Evolutionary conservation across 2,888 invertebrate genomes (phyloP).

Genomic region (Ashinkailepas kermadecensis): DNA sequence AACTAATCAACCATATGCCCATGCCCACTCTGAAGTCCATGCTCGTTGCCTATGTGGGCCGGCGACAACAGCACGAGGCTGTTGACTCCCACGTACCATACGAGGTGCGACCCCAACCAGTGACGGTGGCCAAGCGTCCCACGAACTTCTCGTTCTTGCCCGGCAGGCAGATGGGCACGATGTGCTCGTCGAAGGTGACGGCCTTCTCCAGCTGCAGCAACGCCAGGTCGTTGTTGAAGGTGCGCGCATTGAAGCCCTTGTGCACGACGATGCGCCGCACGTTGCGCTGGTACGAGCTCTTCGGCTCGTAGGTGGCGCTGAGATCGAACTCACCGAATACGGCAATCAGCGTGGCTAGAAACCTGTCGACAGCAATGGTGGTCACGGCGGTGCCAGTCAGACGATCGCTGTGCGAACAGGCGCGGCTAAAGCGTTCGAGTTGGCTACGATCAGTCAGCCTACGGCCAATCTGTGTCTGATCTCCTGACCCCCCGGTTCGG

Average conservation of each 20-base stretch:
- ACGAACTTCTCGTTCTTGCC: constrained; percentile 64
- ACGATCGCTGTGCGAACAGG: no score
- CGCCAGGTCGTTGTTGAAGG: constrained; percentile 86
- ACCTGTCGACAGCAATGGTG: constrained; percentile 46
- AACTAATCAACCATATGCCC: no score
- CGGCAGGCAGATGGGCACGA: constrained; percentile 88
- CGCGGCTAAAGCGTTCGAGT: no score
- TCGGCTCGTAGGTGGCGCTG: constrained; percentile 65
- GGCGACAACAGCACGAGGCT: no score
- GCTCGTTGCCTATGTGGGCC: no score
- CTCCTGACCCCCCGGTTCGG: no score
- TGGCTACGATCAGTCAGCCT: no score
- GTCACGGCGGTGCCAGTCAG: no score
- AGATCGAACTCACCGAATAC: constrained; percentile 88
- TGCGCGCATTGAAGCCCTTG: constrained; percentile 76
- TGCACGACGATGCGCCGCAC: constrained; percentile 82
- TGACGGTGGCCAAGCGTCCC: constrained; percentile 77
- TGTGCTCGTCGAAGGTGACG: constrained; percentile 73
- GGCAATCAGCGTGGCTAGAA: constrained; percentile 79
- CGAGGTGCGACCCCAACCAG: constrained; percentile 85
- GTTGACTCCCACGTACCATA: constrained; percentile 53
- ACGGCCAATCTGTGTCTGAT: no score
- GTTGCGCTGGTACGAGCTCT: constrained; percentile 59
- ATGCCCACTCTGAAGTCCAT: no score
- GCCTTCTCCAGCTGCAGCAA: constrained; percentile 74